Evolutionary conservation across 2,113 vertebrate genomes (phyloP).

Genomic region (Hylia prasina): DNA sequence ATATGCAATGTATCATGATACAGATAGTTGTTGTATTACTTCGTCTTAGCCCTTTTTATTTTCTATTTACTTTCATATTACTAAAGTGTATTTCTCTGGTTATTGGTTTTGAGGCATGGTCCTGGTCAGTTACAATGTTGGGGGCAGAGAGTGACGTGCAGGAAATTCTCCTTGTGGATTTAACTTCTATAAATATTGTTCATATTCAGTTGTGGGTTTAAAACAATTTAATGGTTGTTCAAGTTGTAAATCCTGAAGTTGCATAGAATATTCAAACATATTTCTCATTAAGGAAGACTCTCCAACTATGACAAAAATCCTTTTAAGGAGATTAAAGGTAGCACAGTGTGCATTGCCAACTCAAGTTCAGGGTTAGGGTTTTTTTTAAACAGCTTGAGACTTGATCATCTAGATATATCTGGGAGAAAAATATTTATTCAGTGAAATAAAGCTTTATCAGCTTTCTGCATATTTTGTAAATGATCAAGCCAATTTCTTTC

Average conservation of each 20-base stretch:
- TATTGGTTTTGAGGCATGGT: neutral
- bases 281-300: neutral
- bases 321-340: neutral
- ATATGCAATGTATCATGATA: neutral
- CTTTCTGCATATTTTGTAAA: neutral
- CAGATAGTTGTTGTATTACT: neutral
- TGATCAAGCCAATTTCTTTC: neutral
- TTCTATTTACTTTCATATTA: neutral
- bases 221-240: neutral
- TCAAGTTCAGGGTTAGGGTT: neutral
- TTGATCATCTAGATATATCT: neutral
- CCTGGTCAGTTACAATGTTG: neutral
- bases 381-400: neutral
- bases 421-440: neutral
- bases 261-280: neutral
- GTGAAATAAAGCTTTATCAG: neutral
- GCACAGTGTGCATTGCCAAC: neutral
- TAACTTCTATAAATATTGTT: neutral
- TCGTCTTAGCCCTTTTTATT: neutral
- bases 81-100: neutral
- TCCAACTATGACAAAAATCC: neutral
- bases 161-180: neutral
- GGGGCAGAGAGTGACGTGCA: neutral
- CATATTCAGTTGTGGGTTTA: neutral
- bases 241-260: neutral